Evolutionary conservation across 2,888 invertebrate genomes (phyloP).

Genomic region (Caenorhabditis sulstoni): DNA sequence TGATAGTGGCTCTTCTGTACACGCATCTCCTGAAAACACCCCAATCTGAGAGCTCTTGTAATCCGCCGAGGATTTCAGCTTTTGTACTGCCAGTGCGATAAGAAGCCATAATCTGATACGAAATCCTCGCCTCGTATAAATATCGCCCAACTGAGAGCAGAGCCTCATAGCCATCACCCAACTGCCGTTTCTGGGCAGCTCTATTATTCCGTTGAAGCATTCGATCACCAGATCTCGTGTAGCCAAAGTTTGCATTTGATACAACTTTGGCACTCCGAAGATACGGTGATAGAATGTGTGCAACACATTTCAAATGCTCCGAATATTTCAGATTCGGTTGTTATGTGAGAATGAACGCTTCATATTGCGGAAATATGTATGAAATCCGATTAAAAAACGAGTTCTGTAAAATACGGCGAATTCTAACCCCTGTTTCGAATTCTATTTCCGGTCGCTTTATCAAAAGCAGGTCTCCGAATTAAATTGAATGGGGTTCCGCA

Average conservation of each 20-base stretch:
- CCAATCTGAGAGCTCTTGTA: neutral
- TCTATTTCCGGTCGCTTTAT: neutral
- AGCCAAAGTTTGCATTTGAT: constrained; percentile 8
- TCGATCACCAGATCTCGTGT: constrained; percentile 29
- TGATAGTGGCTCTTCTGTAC: neutral
- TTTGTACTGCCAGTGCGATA: constrained; percentile 6
- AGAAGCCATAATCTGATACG: constrained; percentile 39
- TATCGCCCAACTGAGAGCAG: neutral
- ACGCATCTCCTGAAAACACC: neutral
- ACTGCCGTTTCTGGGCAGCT: neutral
- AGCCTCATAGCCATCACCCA: no score
- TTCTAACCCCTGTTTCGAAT: no score
- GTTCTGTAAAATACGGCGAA: neutral
- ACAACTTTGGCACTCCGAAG: constrained; percentile 45
- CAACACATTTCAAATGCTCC: neutral
- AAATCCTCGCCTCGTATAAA: constrained; percentile 19
- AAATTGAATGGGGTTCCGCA: constrained; percentile 20
- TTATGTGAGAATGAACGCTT: no score
- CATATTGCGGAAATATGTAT: no score
- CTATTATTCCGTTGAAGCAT: neutral
- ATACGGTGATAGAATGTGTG: constrained; percentile 24
- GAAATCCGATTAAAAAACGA: neutral
- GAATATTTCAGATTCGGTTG: neutral
- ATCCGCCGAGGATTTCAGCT: constrained; percentile 10
- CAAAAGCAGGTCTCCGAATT: constrained; percentile 12